Base-by-base conservation (phyloP, 2,797 vertebrate genomes). In the Pagetopsis macropterus region DNA sequence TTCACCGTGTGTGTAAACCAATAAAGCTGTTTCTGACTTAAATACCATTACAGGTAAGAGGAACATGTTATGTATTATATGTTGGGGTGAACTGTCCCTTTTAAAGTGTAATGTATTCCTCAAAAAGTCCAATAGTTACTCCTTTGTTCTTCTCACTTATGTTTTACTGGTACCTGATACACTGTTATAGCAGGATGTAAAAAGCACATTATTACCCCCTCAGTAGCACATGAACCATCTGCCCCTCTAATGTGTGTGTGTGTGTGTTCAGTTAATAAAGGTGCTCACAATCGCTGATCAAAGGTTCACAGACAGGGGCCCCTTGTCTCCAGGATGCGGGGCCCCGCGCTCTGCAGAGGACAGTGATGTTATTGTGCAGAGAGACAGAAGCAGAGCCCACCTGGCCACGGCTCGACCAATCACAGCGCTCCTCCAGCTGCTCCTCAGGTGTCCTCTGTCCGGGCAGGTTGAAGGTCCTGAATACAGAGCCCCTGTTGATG, bases 331-430 rank as follows among this genome's bases (percentile, higher is more conserved):
- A 62, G 67, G 72, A 77, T 51, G 45, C 15, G 11, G 78, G 75
- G 66, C 76, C 78, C 72, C 68, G 57, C 7, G 31, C 62, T 54
- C 64, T 21, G 4, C 45, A 17, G 27, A 67, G 65, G 62, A 92
- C 87, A 90, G 86, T 31, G 60, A 60, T 7, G 33, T 71, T 50
- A 83, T 81, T 91, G 87, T 92, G 59, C 62, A 19, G 7, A 52
- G 68, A 70, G 75, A 79, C 75, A 72, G 71, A 76, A 41, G 75
- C 44, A 65, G 45, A 66, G 40, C 27, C 59, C 79, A 84, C 76
- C 85, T 86, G 67, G 64, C 37, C 14, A 0, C 60, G 4, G 65
- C 75, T 87, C 75, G 40, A 17, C 85, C 90, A 88, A 86, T 89
- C 85, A 63, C 44, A 40, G 9, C 41, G 1, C 12, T 41, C 2